These are phyloP conservation scores for Berghia stephanieae DNA, from an alignment of 1,140 invertebrate species.

Conservation along the genomic window DNA sequence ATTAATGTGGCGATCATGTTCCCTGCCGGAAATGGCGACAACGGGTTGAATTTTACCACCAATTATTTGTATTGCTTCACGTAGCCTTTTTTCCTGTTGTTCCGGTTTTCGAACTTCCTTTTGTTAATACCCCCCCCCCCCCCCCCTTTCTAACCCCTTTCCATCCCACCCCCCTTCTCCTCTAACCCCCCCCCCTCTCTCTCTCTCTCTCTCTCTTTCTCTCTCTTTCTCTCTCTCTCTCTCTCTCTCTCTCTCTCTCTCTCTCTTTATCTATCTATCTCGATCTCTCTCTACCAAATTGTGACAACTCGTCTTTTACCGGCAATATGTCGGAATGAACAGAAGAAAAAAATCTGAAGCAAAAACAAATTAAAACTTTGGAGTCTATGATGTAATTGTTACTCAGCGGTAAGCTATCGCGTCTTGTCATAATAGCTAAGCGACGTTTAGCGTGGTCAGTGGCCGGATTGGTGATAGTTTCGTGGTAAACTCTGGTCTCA, in stretches of 20 bases:
- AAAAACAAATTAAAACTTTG: background rate
- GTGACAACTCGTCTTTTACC: background rate
- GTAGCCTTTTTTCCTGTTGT: too few relatives aligned
- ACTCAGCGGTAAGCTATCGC: too few relatives aligned
- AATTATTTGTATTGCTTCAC: too few relatives aligned
- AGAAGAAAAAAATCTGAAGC: background rate
- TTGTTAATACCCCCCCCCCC: background rate
- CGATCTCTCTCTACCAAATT: background rate
- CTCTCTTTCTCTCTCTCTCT: background rate
- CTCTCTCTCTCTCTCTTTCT: background rate
- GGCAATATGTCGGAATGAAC: background rate
- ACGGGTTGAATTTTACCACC: too few relatives aligned
- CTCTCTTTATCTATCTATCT: background rate
- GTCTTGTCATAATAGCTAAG: too few relatives aligned
- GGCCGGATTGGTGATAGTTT: too few relatives aligned
- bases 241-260: background rate
- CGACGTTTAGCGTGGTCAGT: too few relatives aligned
- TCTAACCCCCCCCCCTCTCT: constrained; percentile 21
- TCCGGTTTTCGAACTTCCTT: too few relatives aligned
- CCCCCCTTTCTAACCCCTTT: background rate
- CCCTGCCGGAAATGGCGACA: too few relatives aligned
- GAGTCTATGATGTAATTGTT: too few relatives aligned
- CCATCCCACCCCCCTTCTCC: constrained; percentile 1
- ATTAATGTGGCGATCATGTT: too few relatives aligned
- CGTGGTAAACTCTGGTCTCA: too few relatives aligned